Conservation (phyloP, 2,113 vertebrate genomes). For the Oplegnathus fasciatus region DNA sequence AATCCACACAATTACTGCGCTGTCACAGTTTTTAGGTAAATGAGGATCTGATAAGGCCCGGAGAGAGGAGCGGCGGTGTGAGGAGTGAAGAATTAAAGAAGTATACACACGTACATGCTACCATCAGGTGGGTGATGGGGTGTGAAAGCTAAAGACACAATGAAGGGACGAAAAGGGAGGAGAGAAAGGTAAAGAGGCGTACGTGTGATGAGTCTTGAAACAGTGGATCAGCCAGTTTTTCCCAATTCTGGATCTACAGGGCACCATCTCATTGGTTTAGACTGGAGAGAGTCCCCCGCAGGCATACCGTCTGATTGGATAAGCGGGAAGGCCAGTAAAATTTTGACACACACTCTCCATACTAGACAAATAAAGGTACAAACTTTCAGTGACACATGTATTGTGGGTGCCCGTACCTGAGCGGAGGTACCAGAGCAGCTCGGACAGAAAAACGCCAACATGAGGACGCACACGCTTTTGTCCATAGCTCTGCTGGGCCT, state of each 20-base stretch:
- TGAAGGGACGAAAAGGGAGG: background rate
- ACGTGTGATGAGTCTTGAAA: background rate
- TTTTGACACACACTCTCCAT: conserved; percentile 73
- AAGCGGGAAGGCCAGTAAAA: conserved; percentile 72
- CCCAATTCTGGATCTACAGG: conserved; percentile 50
- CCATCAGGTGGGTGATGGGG: background rate
- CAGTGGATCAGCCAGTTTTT: conserved; percentile 9
- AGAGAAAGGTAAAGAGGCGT: background rate
- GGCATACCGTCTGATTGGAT: conserved; percentile 65
- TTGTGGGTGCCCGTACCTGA: conserved; percentile 34
- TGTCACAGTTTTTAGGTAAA: conserved; percentile 42
- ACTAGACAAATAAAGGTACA: conserved; percentile 55
- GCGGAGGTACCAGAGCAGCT: conserved; percentile 44
- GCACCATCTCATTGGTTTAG: conserved; percentile 55
- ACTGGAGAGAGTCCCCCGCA: conserved; percentile 6
- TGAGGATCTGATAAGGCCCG: conserved; percentile 41
- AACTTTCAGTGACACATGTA: conserved; percentile 24
- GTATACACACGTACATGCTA: background rate
- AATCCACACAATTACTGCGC: background rate
- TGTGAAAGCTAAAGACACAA: background rate
- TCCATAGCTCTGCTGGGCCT: conserved; percentile 67
- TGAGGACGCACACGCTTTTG: conserved; percentile 66
- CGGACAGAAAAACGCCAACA: conserved; percentile 38
- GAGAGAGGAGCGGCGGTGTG: background rate
- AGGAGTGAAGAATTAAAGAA: background rate